Percentiles rank a stretch among this genome's conserved stretches.
These are phyloP conservation scores for Thamnophis sirtalis DNA, from an alignment of 2,113 vertebrate species.

Conservation along the genomic window DNA sequence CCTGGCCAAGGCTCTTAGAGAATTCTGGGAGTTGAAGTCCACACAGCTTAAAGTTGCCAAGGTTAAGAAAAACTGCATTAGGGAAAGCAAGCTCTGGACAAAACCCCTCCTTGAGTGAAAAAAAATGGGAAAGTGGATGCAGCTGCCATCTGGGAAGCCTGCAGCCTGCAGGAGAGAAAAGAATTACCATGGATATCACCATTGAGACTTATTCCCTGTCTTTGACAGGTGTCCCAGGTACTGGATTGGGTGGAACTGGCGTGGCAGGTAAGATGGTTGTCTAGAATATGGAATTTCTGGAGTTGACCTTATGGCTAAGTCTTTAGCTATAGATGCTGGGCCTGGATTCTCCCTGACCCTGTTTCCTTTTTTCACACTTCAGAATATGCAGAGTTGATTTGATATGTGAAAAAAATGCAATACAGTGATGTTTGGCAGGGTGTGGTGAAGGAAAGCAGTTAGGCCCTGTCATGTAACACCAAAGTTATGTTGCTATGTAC, in stretches of 20 bases:
- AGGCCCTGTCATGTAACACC: neutral
- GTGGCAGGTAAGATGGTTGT: neutral
- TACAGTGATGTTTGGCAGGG: neutral
- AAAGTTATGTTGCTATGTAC: neutral
- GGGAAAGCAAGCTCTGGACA: neutral
- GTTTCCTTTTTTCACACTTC: neutral
- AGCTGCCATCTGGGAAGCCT: neutral
- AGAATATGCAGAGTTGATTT: neutral
- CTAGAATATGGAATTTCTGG: neutral
- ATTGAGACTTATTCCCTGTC: neutral
- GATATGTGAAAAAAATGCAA: neutral
- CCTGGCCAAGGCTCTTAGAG: neutral
- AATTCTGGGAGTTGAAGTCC: neutral
- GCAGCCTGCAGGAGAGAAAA: neutral
- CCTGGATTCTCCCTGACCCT: neutral
- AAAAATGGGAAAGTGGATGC: neutral
- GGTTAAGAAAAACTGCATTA: neutral
- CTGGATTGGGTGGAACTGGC: conserved; percentile 6
- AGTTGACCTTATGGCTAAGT: neutral
- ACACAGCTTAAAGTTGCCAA: neutral
- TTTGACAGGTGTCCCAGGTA: conserved; percentile 11
- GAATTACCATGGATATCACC: neutral
- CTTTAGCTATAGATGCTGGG: neutral
- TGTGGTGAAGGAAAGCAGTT: neutral
- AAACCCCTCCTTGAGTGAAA: neutral